Base-by-base conservation (phyloP, 2,797 vertebrate species). In the Aldrovandia affinis region DNA sequence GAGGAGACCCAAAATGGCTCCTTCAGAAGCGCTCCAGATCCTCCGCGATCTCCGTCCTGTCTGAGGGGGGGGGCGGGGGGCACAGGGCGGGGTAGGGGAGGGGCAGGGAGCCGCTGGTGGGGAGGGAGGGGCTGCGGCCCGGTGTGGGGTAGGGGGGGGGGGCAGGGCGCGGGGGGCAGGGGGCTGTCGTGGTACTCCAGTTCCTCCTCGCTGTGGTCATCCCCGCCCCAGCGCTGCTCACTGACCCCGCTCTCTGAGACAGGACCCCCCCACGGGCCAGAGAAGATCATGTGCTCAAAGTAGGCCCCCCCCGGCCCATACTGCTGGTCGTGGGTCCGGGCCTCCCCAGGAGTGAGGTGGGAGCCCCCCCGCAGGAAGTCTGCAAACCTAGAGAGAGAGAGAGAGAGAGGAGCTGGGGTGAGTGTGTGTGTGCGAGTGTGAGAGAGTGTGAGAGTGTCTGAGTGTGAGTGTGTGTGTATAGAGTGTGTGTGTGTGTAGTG, bases 371-470 rank as follows among this genome's bases (percentile, higher is more conserved):
- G 92, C 88, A 96, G 89, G 89, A 97, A 97, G 28, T 90, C 91
- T 47, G 96, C 96, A 92, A 97, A 96, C 89, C 96, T 97, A 90
- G 18, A 83, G 30, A 0, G 25, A 54, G 63, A 14, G 79, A n/a
- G n/a, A n/a, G n/a, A n/a, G n/a, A 65, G 22, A 1, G 0, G 30
- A 22, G 33, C 78, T 42, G 18, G 54, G 25, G 4, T 18, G 42
- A 8, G 50, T n/a, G n/a, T n/a, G n/a, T n/a, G n/a, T n/a, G n/a
- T n/a, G n/a, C n/a, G n/a, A n/a, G n/a, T n/a, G n/a, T n/a, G n/a
- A n/a, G n/a, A n/a, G n/a, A n/a, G n/a, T n/a, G n/a, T n/a, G n/a
- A n/a, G n/a, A n/a, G n/a, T n/a, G n/a, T n/a, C n/a, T n/a, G n/a
- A n/a, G n/a, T n/a, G n/a, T n/a, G n/a, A n/a, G n/a, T n/a, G n/a